Evolutionary conservation across 1,140 invertebrate species (phyloP), one percentile per base, ranked within the genome.

Genomic region (Cecropterus lyciades): DNA sequence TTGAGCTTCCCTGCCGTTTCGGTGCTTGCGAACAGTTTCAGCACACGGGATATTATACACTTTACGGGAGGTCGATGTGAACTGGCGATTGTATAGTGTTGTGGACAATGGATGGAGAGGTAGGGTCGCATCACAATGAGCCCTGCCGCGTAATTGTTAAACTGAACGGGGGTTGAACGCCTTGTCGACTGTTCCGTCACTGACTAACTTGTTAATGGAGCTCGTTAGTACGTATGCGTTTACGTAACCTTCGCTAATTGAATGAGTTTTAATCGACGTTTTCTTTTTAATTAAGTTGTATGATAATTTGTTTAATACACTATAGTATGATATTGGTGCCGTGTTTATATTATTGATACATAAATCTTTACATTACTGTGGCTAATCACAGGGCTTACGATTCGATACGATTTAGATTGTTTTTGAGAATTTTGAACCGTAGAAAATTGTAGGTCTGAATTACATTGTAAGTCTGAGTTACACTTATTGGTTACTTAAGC

Each of bases 61-160:
- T 74, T 66, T 71, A 48, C n/a, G 11, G 27, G 67, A 66, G 81
- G 60, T 79, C 84, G 42, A 49, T 10, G 43, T 80, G 78, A 43
- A 9, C 24, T 87, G 89, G 85, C 70, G 37, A 66, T 67, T 59
- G 76, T 73, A 74, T 80, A 81, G 73, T 84, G 78, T 72, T 82
- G 85, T 84, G 80, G 82, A 89, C 89, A 91, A 91, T 89, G 76
- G 85, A 72, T 85, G 70, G 82, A 84, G 85, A 87, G 83, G 82
- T 84, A 88, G 84, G 87, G 87, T 88, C 81, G 80, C 70, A 72
- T 79, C 82, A 89, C 87, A 91, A 90, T 91, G 86, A 86, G 79
- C 84, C 79, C 79, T 80, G 84, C 78, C 80, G 85, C 79, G 84
- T 91, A 89, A 91, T 91, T 89, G 89, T 91, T 89, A 89, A 84